phyloP scores from a whole-genome alignment of 2,888 invertebrate species.

The Lycaena phlaeas region DNA sequence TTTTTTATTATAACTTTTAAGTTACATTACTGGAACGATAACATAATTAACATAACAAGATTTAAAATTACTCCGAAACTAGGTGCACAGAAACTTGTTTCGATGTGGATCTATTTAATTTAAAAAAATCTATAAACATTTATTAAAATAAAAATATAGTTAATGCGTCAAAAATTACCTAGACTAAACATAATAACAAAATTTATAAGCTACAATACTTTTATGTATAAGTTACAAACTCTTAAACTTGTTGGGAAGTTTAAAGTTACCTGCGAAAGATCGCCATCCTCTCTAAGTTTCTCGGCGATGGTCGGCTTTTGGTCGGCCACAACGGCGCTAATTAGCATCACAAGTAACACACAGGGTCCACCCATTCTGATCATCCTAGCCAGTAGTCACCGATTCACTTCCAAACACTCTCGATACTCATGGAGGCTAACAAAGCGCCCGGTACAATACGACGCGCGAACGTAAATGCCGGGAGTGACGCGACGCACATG shows the following conservation, averaged over 20 bases:
- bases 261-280: constrained; percentile 77
- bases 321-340: constrained; percentile 39
- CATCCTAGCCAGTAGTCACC: constrained; percentile 23
- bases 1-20: too few species aligned
- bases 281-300: constrained; percentile 76
- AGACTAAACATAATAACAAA: neutral
- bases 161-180: neutral
- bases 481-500: constrained; percentile 33
- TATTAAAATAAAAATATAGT: neutral
- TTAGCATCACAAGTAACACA: constrained; percentile 55
- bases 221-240: too few species aligned
- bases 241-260: too few species aligned
- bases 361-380: constrained; percentile 43
- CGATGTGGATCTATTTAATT: too few species aligned
- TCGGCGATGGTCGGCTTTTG: constrained; percentile 72
- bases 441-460: constrained; percentile 35
- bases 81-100: neutral
- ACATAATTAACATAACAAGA: constrained; percentile 1
- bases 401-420: constrained; percentile 39
- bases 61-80: neutral
- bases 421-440: constrained; percentile 36
- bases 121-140: neutral
- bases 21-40: neutral
- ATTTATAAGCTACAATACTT: neutral
- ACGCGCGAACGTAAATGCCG: constrained; percentile 55